Percentiles rank a stretch among this genome's conserved stretches.
Evolutionary conservation across 2,113 vertebrate species (phyloP).

Genomic region (Phrynosoma platyrhinos): DNA sequence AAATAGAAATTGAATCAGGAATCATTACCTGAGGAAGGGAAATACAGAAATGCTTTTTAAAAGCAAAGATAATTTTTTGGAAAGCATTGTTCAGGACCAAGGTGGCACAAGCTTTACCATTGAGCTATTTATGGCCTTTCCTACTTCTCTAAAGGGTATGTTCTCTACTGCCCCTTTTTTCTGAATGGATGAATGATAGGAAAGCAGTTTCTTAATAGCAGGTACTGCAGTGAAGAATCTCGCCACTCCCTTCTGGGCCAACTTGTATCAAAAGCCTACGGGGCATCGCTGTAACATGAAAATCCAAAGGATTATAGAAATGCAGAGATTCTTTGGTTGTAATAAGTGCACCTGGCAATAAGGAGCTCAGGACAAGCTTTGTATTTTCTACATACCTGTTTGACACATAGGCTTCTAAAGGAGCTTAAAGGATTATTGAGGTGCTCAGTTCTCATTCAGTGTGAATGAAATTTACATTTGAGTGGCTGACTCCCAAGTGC

Average conservation of each 20-base stretch:
- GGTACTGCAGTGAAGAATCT: not conserved
- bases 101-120: too few species aligned
- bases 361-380: not conserved
- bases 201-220: constrained; percentile 2
- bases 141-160: not conserved
- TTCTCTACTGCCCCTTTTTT: not conserved
- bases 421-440: constrained; percentile 29
- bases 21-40: not conserved
- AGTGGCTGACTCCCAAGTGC: not conserved
- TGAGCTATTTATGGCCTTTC: not conserved
- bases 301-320: constrained; percentile 6
- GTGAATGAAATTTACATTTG: constrained; percentile 6
- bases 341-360: not conserved
- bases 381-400: not conserved
- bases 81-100: not conserved
- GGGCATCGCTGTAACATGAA: not conserved
- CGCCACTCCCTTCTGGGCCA: not conserved
- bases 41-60: not conserved
- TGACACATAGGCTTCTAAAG: not conserved
- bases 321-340: not conserved
- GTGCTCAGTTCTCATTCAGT: constrained; percentile 3
- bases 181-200: not conserved
- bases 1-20: too few species aligned
- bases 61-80: not conserved
- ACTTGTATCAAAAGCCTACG: not conserved